A percentile compares a stretch with the other conserved stretches of the same genome.
Evolutionary conservation across 2,888 invertebrate species (phyloP).

Genomic region (Cepaea hortensis): DNA sequence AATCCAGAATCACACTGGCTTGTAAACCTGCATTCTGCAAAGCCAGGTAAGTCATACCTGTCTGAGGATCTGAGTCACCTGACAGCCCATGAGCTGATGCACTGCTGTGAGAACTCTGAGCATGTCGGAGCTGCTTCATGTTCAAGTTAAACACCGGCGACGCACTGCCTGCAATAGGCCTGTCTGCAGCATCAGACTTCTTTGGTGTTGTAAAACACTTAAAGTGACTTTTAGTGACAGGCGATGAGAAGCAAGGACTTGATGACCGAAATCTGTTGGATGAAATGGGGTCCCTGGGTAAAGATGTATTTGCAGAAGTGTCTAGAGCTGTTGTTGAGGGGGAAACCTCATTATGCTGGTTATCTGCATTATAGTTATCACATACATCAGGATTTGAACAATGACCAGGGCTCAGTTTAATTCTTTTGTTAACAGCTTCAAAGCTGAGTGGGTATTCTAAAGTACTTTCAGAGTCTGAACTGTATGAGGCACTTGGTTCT

Average conservation of each 20-base stretch:
- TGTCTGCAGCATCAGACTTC: background rate
- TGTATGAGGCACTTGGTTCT: too few species aligned
- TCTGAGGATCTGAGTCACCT: too few species aligned
- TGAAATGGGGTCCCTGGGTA: background rate
- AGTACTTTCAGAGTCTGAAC: background rate
- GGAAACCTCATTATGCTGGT: background rate
- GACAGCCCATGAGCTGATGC: background rate
- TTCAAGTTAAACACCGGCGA: conserved; percentile 19
- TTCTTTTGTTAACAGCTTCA: background rate
- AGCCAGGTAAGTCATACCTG: background rate
- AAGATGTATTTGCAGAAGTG: background rate
- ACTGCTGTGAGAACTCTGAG: background rate
- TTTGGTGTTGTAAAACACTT: background rate
- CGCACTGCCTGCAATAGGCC: background rate
- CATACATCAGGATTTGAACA: too few species aligned
- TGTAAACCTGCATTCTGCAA: conserved; percentile 20
- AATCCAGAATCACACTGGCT: background rate
- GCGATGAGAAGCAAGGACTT: conserved; percentile 31
- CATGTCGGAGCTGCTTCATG: background rate
- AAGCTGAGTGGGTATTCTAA: background rate
- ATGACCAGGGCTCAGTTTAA: background rate
- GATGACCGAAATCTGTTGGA: background rate
- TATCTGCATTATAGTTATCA: background rate
- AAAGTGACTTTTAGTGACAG: background rate
- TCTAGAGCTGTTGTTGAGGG: background rate